Evolutionary conservation across 2,888 invertebrate species (phyloP).

Genomic region (Callyntrura sp.): DNA sequence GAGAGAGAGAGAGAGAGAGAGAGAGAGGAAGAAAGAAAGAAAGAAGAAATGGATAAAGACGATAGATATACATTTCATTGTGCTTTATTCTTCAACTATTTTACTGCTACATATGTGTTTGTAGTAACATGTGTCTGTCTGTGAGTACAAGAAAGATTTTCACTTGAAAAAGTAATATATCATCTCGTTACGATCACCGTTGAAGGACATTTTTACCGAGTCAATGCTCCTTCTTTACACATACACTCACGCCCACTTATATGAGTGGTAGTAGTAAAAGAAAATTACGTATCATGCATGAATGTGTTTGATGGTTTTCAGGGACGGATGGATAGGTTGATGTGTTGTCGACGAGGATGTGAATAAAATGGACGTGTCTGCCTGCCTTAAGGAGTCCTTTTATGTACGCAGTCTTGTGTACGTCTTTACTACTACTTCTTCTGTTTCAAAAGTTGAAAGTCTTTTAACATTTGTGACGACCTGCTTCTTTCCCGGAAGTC

Average conservation of each 20-base stretch:
- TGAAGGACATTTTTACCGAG: conserved; percentile 67
- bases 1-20: too few relatives aligned
- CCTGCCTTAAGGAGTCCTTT: too few relatives aligned
- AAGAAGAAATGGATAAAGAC: not conserved
- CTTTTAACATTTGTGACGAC: conserved; percentile 23
- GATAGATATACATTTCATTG: conserved; percentile 34
- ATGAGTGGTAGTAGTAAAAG: not conserved
- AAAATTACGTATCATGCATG: conserved; percentile 45
- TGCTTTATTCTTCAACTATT: conserved; percentile 11
- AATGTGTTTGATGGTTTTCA: conserved; percentile 56
- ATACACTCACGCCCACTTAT: conserved; percentile 27
- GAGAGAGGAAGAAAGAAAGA: not conserved
- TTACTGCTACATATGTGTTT: conserved; percentile 8
- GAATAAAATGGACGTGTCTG: conserved; percentile 37
- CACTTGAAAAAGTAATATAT: conserved; percentile 64
- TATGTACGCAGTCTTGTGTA: too few relatives aligned
- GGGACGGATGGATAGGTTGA: conserved; percentile 52
- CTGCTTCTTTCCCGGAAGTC: conserved; percentile 17
- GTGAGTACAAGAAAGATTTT: conserved; percentile 49
- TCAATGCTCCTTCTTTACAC: conserved; percentile 50
- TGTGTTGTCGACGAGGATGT: conserved; percentile 41
- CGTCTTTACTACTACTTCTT: not conserved
- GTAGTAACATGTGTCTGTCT: conserved; percentile 26
- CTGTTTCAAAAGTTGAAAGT: conserved; percentile 8
- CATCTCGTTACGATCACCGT: conserved; percentile 70